Evolutionary conservation across 2,888 invertebrate species (phyloP).

Genomic region (Sarcophaga rosellei): DNA sequence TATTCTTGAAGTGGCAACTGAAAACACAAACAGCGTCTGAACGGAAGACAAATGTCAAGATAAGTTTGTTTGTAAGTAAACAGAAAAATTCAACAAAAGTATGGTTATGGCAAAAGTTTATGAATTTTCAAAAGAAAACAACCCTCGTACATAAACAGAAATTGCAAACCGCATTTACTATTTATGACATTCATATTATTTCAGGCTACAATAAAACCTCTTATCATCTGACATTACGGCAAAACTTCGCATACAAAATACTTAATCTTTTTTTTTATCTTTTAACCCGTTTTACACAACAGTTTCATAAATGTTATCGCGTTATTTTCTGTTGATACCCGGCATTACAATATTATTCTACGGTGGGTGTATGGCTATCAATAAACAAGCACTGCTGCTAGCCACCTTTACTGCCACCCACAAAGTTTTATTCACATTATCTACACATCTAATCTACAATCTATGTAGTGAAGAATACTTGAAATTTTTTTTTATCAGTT

Average conservation of each 20-base stretch:
- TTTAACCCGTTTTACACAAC: slow-evolving; percentile 25
- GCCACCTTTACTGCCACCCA: too few relatives aligned
- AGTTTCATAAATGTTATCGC: slow-evolving; percentile 11
- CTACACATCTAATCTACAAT: not conserved
- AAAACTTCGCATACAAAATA: not conserved
- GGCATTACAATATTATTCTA: not conserved
- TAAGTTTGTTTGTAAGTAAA: not conserved
- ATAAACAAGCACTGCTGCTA: not conserved
- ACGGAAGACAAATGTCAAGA: not conserved
- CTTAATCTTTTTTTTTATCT: slow-evolving; percentile 12
- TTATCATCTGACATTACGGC: not conserved
- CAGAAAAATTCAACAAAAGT: too few relatives aligned
- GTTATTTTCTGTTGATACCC: not conserved
- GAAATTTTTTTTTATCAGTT: slow-evolving; percentile 19
- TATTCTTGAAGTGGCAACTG: not conserved
- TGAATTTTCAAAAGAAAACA: not conserved
- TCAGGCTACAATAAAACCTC: not conserved
- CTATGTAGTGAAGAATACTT: not conserved
- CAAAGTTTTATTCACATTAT: not conserved
- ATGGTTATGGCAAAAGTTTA: too few relatives aligned
- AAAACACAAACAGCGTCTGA: not conserved
- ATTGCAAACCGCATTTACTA: not conserved
- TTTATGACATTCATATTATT: not conserved
- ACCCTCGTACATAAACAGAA: not conserved
- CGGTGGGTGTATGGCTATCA: not conserved